Evolutionary conservation across 2,888 invertebrate species (phyloP), one percentile per base, ranked within the genome.

Genomic region (Ormyrus nitidulus): DNA sequence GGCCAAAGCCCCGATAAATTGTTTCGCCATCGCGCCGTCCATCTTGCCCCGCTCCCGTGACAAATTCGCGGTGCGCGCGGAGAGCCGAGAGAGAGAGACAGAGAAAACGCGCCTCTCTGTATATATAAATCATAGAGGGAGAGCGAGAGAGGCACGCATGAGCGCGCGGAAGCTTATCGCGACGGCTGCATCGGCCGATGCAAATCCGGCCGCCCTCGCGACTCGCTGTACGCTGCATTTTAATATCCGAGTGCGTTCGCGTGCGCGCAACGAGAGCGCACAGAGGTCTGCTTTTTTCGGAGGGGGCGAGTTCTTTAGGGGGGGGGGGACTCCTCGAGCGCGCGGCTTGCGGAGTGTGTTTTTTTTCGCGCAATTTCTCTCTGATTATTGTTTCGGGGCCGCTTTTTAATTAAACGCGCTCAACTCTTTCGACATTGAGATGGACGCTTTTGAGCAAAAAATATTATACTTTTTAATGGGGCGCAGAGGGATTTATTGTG

Each of bases 1-100:
- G 34, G 48, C 13, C 65, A 54, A 59, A 65, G 48, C 65, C 44
- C 70, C 79, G 79, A 79, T 79, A 79, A 79, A 79, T 79, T 79
- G 79, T 79, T 75, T 79, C 69, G 56, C 54, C 54, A 48, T 68
- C 66, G 48, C 68, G 48, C 58, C 79, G 73, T 72, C 79, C 73
- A 79, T 79, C 79, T 79, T 79, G 79, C 59, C n/a, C 51, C 58
- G 54, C 19, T 46, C 61, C 74, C 74, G 54, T 74, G 74, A 79
- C 79, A 75, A 74, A 79, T 75, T 74, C 79, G 75, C 70, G 61
- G 13, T 53, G 46, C 19, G 69, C 46, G 46, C 19, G 44, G 48
- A 48, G 46, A 58, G 34, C 11, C 11, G 48, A 13, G 53, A 56
- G 46, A 49, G 58, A 19, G 51, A 34, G 58, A 59, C 49, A 59